Evolutionary conservation across 2,797 vertebrate genomes (phyloP).

Genomic region (Sus cebifrons): DNA sequence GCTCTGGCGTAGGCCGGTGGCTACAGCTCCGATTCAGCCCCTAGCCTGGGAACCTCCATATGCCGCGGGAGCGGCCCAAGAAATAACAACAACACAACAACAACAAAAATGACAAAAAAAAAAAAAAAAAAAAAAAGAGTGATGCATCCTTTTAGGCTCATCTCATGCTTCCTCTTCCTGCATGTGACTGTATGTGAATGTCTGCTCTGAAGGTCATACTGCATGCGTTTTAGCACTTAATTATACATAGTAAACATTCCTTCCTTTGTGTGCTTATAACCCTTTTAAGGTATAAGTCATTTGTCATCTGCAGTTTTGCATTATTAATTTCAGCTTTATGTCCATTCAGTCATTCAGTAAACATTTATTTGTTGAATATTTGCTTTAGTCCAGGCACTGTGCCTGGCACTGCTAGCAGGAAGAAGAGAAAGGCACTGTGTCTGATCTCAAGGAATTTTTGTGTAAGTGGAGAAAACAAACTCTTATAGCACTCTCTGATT

Average conservation of each 20-base stretch:
- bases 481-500: neutral
- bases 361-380: conserved; percentile 39
- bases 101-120: no score
- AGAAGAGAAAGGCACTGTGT: neutral
- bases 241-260: neutral
- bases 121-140: no score
- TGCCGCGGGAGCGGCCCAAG: no score
- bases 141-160: neutral
- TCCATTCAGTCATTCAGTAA: conserved; percentile 48
- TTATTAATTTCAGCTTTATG: conserved; percentile 62
- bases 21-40: no score
- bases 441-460: conserved; percentile 11
- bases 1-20: no score
- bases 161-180: neutral
- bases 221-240: neutral
- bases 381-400: neutral
- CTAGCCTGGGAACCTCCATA: no score
- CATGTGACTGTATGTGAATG: neutral
- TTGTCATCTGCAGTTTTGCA: conserved; percentile 33
- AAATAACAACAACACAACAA: no score
- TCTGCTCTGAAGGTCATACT: conserved; percentile 15
- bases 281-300: neutral
- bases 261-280: neutral
- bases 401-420: conserved; percentile 1
- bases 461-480: conserved; percentile 8